These are phyloP conservation scores for Trichosurus vulpecula DNA, from an alignment of 2,797 vertebrate species.

Conservation along the genomic window DNA sequence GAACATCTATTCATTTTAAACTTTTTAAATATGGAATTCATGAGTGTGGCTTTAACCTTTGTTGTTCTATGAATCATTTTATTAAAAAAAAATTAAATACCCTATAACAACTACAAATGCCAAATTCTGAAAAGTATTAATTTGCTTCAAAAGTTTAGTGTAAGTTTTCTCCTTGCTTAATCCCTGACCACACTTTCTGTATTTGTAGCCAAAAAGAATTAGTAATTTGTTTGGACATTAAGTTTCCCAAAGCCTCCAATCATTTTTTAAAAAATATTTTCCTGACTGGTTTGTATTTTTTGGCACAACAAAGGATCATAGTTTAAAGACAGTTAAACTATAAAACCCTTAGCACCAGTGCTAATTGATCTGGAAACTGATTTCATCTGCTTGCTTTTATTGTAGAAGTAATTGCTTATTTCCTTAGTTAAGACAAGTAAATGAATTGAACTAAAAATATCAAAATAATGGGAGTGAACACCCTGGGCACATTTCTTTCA, in stretches of 20 bases:
- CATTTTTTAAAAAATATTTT: constrained; percentile 20
- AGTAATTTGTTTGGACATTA: constrained; percentile 16
- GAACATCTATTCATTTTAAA: not conserved
- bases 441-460: constrained; percentile 49
- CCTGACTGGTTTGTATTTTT: not conserved
- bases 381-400: constrained; percentile 56
- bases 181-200: not conserved
- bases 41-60: not conserved
- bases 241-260: not conserved
- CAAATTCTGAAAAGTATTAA: constrained; percentile 5
- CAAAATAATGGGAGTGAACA: constrained; percentile 56
- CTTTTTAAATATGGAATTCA: not conserved
- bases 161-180: not conserved
- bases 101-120: not conserved
- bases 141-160: not conserved
- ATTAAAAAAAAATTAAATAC: not conserved
- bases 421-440: constrained; percentile 37
- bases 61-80: not conserved
- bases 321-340: constrained; percentile 6
- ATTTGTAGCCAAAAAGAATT: constrained; percentile 13
- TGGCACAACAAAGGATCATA: not conserved
- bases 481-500: constrained; percentile 52
- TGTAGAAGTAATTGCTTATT: constrained; percentile 14
- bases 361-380: constrained; percentile 38
- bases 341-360: constrained; percentile 17